These are phyloP conservation scores for Cerceris rybyensis DNA, from an alignment of 2,888 invertebrate genomes.

Conservation along the genomic window DNA sequence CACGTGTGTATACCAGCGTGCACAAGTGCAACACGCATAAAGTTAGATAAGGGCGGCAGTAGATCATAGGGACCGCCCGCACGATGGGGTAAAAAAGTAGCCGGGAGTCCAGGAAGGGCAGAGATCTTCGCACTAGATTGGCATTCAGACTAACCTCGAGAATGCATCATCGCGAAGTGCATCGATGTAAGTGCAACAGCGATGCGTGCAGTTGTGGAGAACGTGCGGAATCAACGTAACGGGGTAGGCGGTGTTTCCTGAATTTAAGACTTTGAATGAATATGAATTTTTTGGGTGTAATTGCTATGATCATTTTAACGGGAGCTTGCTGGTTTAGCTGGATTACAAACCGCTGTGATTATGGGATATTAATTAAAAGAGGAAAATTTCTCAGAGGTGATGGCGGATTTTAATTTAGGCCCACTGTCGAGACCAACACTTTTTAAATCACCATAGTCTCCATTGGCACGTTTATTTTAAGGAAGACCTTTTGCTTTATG, in stretches of 20 bases:
- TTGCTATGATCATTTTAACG: no score
- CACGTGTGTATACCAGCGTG: constrained; percentile 31
- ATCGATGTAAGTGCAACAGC: constrained; percentile 8
- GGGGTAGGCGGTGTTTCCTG: constrained; percentile 11
- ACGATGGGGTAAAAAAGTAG: constrained; percentile 11
- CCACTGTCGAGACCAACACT: no score
- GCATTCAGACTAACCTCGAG: constrained; percentile 31
- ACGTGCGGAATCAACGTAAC: constrained; percentile 31
- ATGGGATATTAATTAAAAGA: no score
- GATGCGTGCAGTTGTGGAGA: constrained; percentile 3
- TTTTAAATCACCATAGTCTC: no score
- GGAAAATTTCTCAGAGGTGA: no score
- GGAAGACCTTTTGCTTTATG: no score
- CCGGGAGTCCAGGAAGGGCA: constrained; percentile 40
- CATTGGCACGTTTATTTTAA: no score
- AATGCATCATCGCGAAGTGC: constrained; percentile 27
- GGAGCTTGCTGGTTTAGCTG: no score
- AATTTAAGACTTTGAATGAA: constrained; percentile 34
- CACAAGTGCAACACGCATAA: constrained; percentile 56
- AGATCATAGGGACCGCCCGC: constrained; percentile 64
- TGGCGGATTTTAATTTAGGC: no score
- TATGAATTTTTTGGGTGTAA: neutral
- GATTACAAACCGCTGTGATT: no score
- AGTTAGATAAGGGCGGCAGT: constrained; percentile 68
- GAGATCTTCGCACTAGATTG: constrained; percentile 64